Base-by-base conservation (phyloP, 2,113 vertebrate genomes). In the Gallinago paraguaiae region DNA sequence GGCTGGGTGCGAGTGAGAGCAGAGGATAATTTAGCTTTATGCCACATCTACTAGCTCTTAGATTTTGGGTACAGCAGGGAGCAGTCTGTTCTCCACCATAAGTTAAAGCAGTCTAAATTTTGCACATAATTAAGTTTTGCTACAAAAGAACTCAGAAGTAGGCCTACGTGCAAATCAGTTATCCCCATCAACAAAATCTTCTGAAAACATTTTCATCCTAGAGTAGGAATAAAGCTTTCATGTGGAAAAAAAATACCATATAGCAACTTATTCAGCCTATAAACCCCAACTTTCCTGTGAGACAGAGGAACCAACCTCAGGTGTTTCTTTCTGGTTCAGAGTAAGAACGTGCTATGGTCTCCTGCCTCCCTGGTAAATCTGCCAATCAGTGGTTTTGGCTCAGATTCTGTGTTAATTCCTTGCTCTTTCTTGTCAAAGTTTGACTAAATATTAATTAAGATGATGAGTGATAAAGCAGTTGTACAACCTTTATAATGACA, bases 321-420 rank as follows among this genome's bases (percentile, higher is more conserved):
- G 12, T 72, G 20, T 28, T 82, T 90, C 59, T 68, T 56, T 23
- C 45, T 76, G 33, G 9, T 75, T 76, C 59, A 72, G 45, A 90
- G 48, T 39, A 79, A 82, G 33, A 92, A 75, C 0, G 0, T 80
- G 11, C 24, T 51, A 8, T 0, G 0, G 12, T 48, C 16, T 90
- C 57, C 46, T 70, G 45, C 61, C 46, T 87, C 48, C 20, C 11
- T 23, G 39, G 10, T 78, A 78, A 78, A 82, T 60, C 75, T 19
- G 82, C 17, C 50, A 19, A 5, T 45, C 51, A 61, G 9, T 20
- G 41, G 53, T 10, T 90, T 84, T 90, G 35, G 27, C 35, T 76
- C 30, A 68, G 23, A 48, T 68, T 68, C 39, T 82, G 43, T 51
- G 27, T 39, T 90, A 51, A 41, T 69, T 72, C 51, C 78, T 72